Evolutionary conservation across 1,140 invertebrate species (phyloP), one percentile per base, ranked within the genome.

Genomic region (Halictus rubicundus): DNA sequence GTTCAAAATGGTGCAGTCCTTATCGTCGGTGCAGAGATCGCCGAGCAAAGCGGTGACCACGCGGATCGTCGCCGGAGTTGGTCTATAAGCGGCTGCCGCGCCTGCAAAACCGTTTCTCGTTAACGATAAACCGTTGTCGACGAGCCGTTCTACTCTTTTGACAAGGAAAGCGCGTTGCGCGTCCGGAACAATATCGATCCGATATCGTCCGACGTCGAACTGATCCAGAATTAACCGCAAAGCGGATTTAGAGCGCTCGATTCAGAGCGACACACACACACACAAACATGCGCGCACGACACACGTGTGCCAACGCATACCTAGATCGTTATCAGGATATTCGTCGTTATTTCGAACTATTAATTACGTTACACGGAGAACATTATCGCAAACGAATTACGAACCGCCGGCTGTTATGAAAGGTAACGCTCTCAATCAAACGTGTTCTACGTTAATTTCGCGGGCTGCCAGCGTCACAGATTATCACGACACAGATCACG

Each of bases 11-110:
- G 94, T 93, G 89, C 97, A 97, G 88, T 97, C 96, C 39, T 92
- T 93, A 87, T 96, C 95, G 52, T 95, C 93, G n/a, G 94, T 94
- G 91, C 97, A 98, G 42, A 96, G 89, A 91, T 97, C 96, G 10
- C 96, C 97, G 16, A 97, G 91, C 61, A 96, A 91, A 25, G 96
- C 95, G 42, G 95, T 95, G 60, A 96, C 94, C 42, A 96, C 95
- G 73, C 95, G 93, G 46, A 96, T 96, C 23, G 95, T 96, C 21
- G 96, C 95, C 39, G 96, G 95, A 3, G 95, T 95, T 32, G 95
- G 95, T 80, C 94, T 92, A 89, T 94, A 94, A 68, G 90, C 92
- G 80, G 93, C 90, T 10, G 92, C 93, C 68, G 89, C 85, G 46
- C 89, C 91, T 92, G 59, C 12, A 82, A 85, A 64, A 71, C 8